Evolutionary conservation across 2,888 invertebrate species (phyloP).

Genomic region (Machimus rusticus): DNA sequence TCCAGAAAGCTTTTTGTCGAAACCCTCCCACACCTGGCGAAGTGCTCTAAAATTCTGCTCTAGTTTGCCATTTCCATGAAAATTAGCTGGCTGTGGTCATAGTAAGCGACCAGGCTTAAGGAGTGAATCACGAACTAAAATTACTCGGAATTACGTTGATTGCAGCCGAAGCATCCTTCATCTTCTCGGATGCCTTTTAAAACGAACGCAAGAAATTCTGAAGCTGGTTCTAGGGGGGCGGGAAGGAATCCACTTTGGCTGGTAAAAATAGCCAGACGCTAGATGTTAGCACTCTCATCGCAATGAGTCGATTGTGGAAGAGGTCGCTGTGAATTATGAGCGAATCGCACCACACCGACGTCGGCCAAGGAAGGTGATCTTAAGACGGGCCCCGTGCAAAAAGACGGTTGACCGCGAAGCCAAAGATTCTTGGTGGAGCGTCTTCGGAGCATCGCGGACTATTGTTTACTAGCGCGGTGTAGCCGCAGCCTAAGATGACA

Average conservation of each 20-base stretch:
- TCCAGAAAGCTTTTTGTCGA: neutral
- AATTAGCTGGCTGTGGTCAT: neutral
- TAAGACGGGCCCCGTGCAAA: neutral
- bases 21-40: neutral
- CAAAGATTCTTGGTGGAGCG: neutral
- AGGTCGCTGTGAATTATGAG: neutral
- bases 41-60: neutral
- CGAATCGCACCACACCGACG: neutral
- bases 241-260: neutral
- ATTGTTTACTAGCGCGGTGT: neutral
- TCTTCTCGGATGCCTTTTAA: neutral
- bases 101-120: neutral
- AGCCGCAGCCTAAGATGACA: neutral
- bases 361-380: neutral
- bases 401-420: neutral
- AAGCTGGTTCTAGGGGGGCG: neutral
- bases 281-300: neutral
- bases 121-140: conserved; percentile 18
- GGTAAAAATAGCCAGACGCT: neutral
- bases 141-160: conserved; percentile 8
- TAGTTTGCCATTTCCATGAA: neutral
- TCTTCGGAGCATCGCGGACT: neutral
- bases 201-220: neutral
- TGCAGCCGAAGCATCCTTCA: conserved; percentile 11
- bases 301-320: neutral